A percentile compares a stretch with the other conserved stretches of the same genome.
phyloP scores from a whole-genome alignment of 2,797 vertebrate species.

The Nyctibius grandis region DNA sequence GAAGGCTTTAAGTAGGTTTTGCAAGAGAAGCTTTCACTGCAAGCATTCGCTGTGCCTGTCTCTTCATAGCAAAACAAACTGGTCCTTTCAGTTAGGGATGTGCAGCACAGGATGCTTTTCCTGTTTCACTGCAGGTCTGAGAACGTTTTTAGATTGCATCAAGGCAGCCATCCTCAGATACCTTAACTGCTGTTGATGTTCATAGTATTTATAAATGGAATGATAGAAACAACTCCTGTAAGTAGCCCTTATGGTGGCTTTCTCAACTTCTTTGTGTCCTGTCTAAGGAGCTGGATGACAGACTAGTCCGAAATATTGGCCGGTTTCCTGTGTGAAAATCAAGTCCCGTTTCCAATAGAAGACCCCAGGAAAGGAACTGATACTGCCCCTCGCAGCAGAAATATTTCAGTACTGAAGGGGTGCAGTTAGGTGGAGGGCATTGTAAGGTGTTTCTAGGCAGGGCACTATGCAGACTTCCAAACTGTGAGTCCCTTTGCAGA shows the following conservation, averaged over 20 bases:
- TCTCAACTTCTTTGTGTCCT: neutral
- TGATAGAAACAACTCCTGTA: neutral
- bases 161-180: neutral
- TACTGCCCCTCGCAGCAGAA: neutral
- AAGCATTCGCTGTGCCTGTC: neutral
- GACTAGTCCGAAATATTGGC: neutral
- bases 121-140: neutral
- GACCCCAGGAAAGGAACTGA: neutral
- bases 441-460: neutral
- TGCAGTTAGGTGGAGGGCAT: conserved; percentile 4
- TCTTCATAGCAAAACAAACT: neutral
- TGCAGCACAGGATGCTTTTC: neutral
- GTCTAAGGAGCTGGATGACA: neutral
- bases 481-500: conserved; percentile 27
- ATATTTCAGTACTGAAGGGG: neutral
- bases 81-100: neutral
- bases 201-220: conserved; percentile 34
- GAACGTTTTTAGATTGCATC: neutral
- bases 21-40: neutral
- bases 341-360: neutral
- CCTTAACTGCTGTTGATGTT: neutral
- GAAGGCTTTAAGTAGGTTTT: neutral
- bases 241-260: neutral
- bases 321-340: neutral
- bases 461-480: neutral